A percentile compares a stretch with the other conserved stretches of the same genome.
Evolutionary conservation across 2,797 vertebrate genomes (phyloP).

Genomic region (Microctenopoma stevenorrisi): DNA sequence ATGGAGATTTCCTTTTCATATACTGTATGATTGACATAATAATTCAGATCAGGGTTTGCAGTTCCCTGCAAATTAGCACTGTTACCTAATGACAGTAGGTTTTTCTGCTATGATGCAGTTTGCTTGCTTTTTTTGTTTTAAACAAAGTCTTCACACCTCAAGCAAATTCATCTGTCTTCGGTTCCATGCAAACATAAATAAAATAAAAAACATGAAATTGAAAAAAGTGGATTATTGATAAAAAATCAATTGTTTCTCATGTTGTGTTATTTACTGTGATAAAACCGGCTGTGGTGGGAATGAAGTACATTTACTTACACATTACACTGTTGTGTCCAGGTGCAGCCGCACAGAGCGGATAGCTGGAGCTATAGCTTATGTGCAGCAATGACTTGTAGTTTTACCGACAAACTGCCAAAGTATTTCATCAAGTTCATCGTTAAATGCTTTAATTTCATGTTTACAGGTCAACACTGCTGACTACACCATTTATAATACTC

Average conservation of each 20-base stretch:
- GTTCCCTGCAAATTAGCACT: constrained; percentile 58
- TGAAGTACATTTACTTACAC: too few species aligned
- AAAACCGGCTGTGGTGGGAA: too few species aligned
- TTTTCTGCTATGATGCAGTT: constrained; percentile 64
- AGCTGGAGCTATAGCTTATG: too few species aligned
- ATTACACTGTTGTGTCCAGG: too few species aligned
- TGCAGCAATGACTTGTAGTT: too few species aligned
- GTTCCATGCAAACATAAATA: constrained; percentile 71
- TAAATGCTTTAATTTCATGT: too few species aligned
- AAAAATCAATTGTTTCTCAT: constrained; percentile 16
- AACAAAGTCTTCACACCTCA: constrained; percentile 60
- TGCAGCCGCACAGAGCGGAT: too few species aligned
- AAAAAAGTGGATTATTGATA: constrained; percentile 56
- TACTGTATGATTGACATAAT: constrained; percentile 70
- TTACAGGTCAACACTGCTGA: too few species aligned
- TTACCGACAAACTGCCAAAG: too few species aligned
- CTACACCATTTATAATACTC: too few species aligned
- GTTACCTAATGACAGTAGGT: constrained; percentile 63
- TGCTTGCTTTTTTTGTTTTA: constrained; percentile 73
- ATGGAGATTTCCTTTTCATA: constrained; percentile 44
- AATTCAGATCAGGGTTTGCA: constrained; percentile 71
- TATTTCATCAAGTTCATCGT: too few species aligned
- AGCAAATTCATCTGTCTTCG: constrained; percentile 65
- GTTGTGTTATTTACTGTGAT: background rate
- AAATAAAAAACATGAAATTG: constrained; percentile 62